These are phyloP conservation scores for Dendrolimus houi DNA, from an alignment of 2,888 invertebrate genomes.

Conservation along the genomic window DNA sequence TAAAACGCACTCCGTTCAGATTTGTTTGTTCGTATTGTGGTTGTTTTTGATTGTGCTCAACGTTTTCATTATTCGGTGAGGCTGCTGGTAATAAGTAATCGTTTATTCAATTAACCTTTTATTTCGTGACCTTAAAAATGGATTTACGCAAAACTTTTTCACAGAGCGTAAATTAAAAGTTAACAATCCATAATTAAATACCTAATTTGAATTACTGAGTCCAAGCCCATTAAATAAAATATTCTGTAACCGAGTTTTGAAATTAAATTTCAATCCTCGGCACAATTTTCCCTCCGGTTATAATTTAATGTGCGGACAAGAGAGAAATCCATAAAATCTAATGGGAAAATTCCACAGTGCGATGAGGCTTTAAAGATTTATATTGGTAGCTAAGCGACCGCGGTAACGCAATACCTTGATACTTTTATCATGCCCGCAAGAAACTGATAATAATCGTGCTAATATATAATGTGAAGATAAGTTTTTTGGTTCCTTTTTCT, in stretches of 20 bases:
- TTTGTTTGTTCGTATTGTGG: conserved; percentile 19
- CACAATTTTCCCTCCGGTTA: conserved; percentile 50
- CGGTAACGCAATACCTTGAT: conserved; percentile 13
- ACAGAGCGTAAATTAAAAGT: conserved; percentile 2
- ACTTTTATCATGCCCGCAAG: conserved; percentile 4
- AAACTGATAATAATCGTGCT: too few species aligned
- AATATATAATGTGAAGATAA: too few species aligned
- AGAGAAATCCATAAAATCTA: conserved; percentile 67
- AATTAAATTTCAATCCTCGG: conserved; percentile 53
- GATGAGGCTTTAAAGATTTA: conserved; percentile 62
- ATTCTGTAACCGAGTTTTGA: conserved; percentile 25
- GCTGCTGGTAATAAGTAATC: too few species aligned
- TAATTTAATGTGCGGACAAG: conserved; percentile 68
- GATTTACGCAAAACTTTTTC: too few species aligned
- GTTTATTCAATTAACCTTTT: too few species aligned
- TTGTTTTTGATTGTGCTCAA: background rate
- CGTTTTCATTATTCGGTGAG: too few species aligned
- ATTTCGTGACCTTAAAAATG: too few species aligned
- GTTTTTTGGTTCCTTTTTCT: too few species aligned
- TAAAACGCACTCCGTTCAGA: conserved; percentile 27
- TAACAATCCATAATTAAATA: conserved; percentile 4
- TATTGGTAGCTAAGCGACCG: conserved; percentile 34
- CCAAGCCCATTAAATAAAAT: conserved; percentile 24
- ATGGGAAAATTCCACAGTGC: conserved; percentile 60
- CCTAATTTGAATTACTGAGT: conserved; percentile 14